Percentiles rank a stretch among this genome's conserved stretches.
phyloP scores from a whole-genome alignment of 2,797 vertebrate genomes.

The Fistularia commersonii region DNA sequence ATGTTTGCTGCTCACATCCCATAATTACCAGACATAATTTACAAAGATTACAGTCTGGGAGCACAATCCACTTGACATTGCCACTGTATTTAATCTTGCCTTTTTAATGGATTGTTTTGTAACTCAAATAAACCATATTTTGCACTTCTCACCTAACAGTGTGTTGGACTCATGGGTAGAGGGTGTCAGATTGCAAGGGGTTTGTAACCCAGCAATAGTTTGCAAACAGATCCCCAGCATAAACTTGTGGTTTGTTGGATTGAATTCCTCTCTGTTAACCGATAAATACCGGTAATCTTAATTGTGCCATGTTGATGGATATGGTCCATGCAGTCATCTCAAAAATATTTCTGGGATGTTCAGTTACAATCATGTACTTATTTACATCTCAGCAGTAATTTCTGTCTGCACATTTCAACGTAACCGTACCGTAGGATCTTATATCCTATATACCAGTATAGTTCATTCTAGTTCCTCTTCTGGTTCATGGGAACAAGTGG shows the following conservation, averaged over 20 bases:
- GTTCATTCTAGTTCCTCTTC: no score
- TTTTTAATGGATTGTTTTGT: constrained; percentile 9
- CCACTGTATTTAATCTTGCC: constrained; percentile 7
- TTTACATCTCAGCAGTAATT: neutral
- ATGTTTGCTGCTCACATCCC: constrained; percentile 44
- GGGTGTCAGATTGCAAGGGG: constrained; percentile 39
- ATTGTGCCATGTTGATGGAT: constrained; percentile 19
- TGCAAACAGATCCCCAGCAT: constrained; percentile 17
- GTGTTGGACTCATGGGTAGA: constrained; percentile 21
- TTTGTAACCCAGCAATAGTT: constrained; percentile 39
- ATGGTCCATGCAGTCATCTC: neutral
- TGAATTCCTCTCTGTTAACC: constrained; percentile 48
- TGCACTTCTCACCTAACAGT: neutral
- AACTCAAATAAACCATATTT: constrained; percentile 3
- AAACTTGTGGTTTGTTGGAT: constrained; percentile 36
- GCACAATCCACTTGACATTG: constrained; percentile 10
- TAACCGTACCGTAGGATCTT: no score
- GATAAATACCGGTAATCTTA: constrained; percentile 36
- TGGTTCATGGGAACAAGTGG: no score
- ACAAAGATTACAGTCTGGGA: constrained; percentile 35
- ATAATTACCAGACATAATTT: constrained; percentile 44
- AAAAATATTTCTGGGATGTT: constrained; percentile 6
- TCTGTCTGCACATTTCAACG: no score
- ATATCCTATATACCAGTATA: no score
- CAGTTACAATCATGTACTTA: constrained; percentile 10